phyloP scores from a whole-genome alignment of 2,888 invertebrate species.

The Tiliacea aurago region DNA sequence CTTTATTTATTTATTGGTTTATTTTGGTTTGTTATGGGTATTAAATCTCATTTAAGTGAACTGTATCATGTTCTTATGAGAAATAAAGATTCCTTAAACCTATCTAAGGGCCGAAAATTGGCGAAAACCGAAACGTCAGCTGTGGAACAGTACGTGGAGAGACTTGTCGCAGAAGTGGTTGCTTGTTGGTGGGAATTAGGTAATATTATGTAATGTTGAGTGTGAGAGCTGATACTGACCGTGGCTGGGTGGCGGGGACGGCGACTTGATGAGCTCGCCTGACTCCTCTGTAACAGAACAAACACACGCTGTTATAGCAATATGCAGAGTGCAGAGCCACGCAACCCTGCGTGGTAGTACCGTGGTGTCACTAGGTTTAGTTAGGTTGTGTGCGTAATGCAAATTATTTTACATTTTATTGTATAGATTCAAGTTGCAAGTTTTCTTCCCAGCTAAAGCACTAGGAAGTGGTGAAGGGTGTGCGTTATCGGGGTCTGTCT shows the following conservation, averaged over 20 bases:
- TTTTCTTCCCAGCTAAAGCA: too few relatives aligned
- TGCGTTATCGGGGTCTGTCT: too few relatives aligned
- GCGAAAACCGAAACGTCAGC: background rate
- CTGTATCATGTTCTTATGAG: too few relatives aligned
- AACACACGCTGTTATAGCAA: conserved; percentile 13
- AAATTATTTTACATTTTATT: too few relatives aligned
- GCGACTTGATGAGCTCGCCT: conserved; percentile 93
- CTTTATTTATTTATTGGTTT: too few relatives aligned
- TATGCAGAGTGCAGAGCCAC: too few relatives aligned
- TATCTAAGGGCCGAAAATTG: background rate
- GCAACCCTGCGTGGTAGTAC: background rate
- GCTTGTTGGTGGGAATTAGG: background rate
- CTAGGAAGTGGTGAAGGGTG: too few relatives aligned
- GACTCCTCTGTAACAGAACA: conserved; percentile 86
- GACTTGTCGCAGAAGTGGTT: background rate
- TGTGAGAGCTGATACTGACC: conserved; percentile 87
- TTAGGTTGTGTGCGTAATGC: too few relatives aligned
- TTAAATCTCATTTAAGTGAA: too few relatives aligned
- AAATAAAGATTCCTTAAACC: too few relatives aligned
- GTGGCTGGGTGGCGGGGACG: conserved; percentile 94
- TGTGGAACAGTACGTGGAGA: background rate
- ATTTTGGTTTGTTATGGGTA: too few relatives aligned
- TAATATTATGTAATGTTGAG: background rate
- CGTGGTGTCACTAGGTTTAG: background rate
- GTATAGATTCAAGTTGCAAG: too few relatives aligned